phyloP scores from a whole-genome alignment of 2,113 vertebrate species.

The Nestor notabilis region DNA sequence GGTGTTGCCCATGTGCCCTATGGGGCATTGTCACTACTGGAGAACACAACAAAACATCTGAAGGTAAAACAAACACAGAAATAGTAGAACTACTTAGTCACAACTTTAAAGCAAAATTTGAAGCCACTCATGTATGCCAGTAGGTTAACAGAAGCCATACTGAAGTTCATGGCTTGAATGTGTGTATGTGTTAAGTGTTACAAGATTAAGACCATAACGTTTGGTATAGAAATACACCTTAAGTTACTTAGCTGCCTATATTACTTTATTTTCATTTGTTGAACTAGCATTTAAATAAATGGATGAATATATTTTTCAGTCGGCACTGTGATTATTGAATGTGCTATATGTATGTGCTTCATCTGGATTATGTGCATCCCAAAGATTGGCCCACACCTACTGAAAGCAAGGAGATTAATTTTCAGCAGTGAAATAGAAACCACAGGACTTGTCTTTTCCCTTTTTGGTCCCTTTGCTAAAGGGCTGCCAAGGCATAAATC shows the following conservation, averaged over 20 bases:
- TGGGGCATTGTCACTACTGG: conserved; percentile 76
- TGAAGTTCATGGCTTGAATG: neutral
- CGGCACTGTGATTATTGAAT: neutral
- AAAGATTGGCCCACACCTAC: neutral
- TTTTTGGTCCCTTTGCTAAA: neutral
- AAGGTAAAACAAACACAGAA: conserved; percentile 68
- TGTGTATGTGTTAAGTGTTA: neutral
- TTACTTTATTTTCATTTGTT: neutral
- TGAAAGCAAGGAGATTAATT: neutral
- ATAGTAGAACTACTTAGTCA: neutral
- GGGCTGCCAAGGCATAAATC: neutral
- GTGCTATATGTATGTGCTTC: neutral
- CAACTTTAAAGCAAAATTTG: neutral
- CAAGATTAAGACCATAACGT: neutral
- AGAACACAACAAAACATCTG: conserved; percentile 79
- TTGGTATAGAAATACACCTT: neutral
- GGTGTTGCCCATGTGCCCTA: conserved; percentile 69
- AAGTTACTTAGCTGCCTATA: neutral
- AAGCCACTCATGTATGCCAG: neutral
- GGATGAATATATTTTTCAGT: neutral
- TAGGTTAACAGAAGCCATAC: neutral
- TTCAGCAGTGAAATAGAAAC: neutral
- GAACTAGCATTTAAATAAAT: neutral
- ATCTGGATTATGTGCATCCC: neutral
- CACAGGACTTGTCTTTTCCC: neutral